A percentile compares a stretch with the other conserved stretches of the same genome.
Conservation (phyloP, 2,888 invertebrate genomes). For the Pseudolycoriella hygida region DNA sequence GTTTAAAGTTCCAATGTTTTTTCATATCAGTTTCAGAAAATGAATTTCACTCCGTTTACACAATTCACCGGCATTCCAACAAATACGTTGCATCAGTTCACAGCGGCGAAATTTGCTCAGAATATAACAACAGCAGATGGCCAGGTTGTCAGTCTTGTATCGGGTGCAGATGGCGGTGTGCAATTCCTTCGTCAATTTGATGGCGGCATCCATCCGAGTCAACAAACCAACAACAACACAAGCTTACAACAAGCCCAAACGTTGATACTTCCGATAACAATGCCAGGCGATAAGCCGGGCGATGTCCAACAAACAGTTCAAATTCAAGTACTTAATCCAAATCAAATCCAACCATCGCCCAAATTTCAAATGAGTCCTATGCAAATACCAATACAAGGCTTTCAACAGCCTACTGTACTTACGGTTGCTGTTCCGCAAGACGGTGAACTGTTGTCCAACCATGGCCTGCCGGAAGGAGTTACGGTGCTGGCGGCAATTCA, state of each 20-base stretch:
- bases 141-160: constrained; percentile 53
- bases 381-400: constrained; percentile 57
- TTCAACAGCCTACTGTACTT: constrained; percentile 56
- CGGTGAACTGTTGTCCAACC: constrained; percentile 37
- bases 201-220: constrained; percentile 23
- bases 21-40: constrained; percentile 22
- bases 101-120: constrained; percentile 50
- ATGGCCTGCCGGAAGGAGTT: constrained; percentile 35
- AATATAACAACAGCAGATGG: constrained; percentile 46
- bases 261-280: constrained; percentile 60
- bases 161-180: constrained; percentile 51
- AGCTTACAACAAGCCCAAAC: constrained; percentile 30
- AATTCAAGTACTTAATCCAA: constrained; percentile 53
- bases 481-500: constrained; percentile 47
- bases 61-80: constrained; percentile 42
- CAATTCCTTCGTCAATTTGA: constrained; percentile 54
- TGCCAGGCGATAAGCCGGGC: constrained; percentile 55
- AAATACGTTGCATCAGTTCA: constrained; percentile 39
- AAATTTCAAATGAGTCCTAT: constrained; percentile 55
- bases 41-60: constrained; percentile 64
- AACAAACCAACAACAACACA: constrained; percentile 13
- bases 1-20: neutral
- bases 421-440: constrained; percentile 53
- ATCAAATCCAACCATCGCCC: constrained; percentile 36
- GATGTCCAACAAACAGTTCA: constrained; percentile 64